These are phyloP conservation scores for Panulirus ornatus DNA, from an alignment of 1,140 invertebrate species.

Conservation along the genomic window DNA sequence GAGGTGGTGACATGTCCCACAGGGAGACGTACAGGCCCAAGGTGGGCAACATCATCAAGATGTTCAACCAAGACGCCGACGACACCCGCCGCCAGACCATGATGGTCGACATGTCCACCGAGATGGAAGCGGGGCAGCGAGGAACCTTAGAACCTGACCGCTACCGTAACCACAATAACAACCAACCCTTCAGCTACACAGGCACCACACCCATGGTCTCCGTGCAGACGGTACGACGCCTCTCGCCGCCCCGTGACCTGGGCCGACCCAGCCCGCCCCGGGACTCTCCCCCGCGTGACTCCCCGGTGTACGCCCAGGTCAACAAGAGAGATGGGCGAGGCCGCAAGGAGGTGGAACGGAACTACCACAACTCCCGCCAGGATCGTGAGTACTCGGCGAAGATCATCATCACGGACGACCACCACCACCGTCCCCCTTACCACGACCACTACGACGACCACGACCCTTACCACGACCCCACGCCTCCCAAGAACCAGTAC, in stretches of 20 bases:
- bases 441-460: conserved; percentile 28
- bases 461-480: conserved; percentile 28
- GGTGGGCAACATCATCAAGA: conserved; percentile 69
- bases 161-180: conserved; percentile 84
- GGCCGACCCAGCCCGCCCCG: conserved; percentile 74
- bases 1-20: background rate
- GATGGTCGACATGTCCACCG: conserved; percentile 2
- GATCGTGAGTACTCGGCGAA: conserved; percentile 69
- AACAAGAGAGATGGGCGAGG: conserved; percentile 47
- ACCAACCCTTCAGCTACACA: conserved; percentile 87
- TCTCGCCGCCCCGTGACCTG: conserved; percentile 50
- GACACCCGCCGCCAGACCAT: background rate
- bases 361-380: conserved; percentile 33
- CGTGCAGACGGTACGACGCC: conserved; percentile 35
- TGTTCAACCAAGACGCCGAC: conserved; percentile 60
- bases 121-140: conserved; percentile 33
- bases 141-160: conserved; percentile 80
- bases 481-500: conserved; percentile 24
- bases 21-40: conserved; percentile 41
- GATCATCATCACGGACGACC: conserved; percentile 72
- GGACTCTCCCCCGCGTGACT: conserved; percentile 9
- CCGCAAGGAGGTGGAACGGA: conserved; percentile 24
- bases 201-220: conserved; percentile 32
- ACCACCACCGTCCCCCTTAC: background rate
- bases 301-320: conserved; percentile 68